A percentile compares a stretch with the other conserved stretches of the same genome.
Conservation (phyloP, 2,797 vertebrate species). For the Potorous gilbertii region DNA sequence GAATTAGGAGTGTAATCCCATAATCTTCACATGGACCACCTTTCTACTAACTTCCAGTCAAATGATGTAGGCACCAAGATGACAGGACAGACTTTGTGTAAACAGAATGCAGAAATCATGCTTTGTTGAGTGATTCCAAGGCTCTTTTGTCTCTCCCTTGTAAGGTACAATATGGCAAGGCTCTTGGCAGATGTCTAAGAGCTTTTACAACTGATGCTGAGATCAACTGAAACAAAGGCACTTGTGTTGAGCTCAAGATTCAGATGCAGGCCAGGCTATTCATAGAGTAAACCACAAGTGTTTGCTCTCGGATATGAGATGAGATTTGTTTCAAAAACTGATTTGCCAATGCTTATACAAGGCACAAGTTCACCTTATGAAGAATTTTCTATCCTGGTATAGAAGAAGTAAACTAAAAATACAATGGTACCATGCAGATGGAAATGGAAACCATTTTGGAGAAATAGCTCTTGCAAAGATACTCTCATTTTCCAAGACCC, state of each 20-base stretch:
- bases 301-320: constrained; percentile 61
- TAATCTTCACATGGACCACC: background rate
- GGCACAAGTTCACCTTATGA: constrained; percentile 28
- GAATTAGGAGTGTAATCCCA: constrained; percentile 13
- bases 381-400: constrained; percentile 22
- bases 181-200: constrained; percentile 60
- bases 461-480: constrained; percentile 17
- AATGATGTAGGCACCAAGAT: constrained; percentile 43
- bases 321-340: constrained; percentile 34
- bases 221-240: constrained; percentile 66
- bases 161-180: constrained; percentile 57
- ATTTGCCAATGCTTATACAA: constrained; percentile 40
- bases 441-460: background rate
- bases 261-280: constrained; percentile 41
- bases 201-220: constrained; percentile 49
- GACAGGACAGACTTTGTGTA: constrained; percentile 21
- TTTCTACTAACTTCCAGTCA: constrained; percentile 53
- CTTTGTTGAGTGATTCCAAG: constrained; percentile 68
- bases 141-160: constrained; percentile 68
- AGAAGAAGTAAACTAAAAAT: constrained; percentile 45
- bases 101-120: constrained; percentile 56
- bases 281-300: constrained; percentile 56
- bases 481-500: constrained; percentile 18
- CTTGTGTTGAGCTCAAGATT: constrained; percentile 59
- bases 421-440: background rate